Conservation (phyloP, 2,888 invertebrate genomes). For the Scaeva pyrastri region DNA sequence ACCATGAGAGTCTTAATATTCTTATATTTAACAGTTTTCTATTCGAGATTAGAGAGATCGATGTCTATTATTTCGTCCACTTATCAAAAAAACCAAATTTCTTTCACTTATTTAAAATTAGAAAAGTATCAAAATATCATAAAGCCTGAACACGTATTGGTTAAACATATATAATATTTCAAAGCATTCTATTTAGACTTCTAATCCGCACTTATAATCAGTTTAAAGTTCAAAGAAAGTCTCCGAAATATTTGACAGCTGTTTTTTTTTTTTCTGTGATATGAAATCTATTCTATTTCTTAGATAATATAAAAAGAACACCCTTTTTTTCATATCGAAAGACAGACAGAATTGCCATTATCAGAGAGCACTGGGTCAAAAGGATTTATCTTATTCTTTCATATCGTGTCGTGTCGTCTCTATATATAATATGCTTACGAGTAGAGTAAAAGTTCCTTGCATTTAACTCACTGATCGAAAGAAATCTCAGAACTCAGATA, state of each 20-base stretch:
- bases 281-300: neutral
- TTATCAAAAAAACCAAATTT: too few species aligned
- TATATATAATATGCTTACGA: neutral
- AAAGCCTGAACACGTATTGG: too few species aligned
- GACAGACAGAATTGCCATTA: neutral
- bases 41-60: too few species aligned
- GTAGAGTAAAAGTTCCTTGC: neutral
- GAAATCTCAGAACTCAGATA: constrained; percentile 43
- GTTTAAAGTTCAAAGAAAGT: neutral
- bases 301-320: neutral
- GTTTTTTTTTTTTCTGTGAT: neutral
- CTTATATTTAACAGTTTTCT: too few species aligned
- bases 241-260: neutral
- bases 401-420: neutral
- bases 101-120: too few species aligned
- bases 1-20: too few species aligned
- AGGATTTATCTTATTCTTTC: neutral
- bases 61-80: too few species aligned
- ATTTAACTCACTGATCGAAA: neutral
- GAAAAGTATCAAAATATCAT: too few species aligned
- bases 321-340: neutral
- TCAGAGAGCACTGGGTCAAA: neutral
- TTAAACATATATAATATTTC: too few species aligned
- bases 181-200: too few species aligned
- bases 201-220: too few species aligned